phyloP scores from a whole-genome alignment of 2,888 invertebrate genomes.

The Lasioglossum zephyrum region DNA sequence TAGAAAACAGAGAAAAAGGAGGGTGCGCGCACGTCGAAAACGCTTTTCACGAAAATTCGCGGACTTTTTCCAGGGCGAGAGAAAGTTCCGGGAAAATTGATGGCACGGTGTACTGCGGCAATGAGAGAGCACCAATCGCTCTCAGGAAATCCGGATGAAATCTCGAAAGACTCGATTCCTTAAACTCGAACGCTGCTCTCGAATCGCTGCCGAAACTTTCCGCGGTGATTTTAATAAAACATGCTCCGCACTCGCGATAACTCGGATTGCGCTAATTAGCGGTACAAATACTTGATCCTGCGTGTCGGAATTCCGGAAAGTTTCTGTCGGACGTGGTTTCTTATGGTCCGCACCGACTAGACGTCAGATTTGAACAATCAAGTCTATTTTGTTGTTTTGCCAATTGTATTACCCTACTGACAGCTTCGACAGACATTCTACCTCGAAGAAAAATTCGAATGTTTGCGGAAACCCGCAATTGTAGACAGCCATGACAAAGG shows the following conservation, averaged over 20 bases:
- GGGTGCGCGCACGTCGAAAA: slow-evolving; percentile 27
- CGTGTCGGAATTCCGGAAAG: too few species aligned
- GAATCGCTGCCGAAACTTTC: slow-evolving; percentile 38
- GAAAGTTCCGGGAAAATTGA: slow-evolving; percentile 67
- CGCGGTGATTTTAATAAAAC: slow-evolving; percentile 39
- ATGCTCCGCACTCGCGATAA: neutral
- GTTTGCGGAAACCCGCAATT: neutral
- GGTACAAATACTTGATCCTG: too few species aligned
- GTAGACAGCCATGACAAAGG: neutral
- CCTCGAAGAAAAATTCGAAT: neutral
- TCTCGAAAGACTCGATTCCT: slow-evolving; percentile 51
- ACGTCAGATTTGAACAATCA: neutral
- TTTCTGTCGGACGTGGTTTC: too few species aligned
- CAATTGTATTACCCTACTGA: neutral
- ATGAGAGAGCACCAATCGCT: slow-evolving; percentile 58
- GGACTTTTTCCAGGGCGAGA: slow-evolving; percentile 48
- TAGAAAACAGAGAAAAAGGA: neutral
- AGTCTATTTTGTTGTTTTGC: neutral
- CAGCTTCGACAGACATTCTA: neutral
- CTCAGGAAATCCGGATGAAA: slow-evolving; percentile 62
- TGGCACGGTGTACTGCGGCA: slow-evolving; percentile 63
- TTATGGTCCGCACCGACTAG: too few species aligned
- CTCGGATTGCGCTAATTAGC: neutral
- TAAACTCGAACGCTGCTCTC: slow-evolving; percentile 40
- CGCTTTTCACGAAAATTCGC: slow-evolving; percentile 51